Evolutionary conservation across 2,888 invertebrate species (phyloP).

Genomic region (Epistrophella euchroma): DNA sequence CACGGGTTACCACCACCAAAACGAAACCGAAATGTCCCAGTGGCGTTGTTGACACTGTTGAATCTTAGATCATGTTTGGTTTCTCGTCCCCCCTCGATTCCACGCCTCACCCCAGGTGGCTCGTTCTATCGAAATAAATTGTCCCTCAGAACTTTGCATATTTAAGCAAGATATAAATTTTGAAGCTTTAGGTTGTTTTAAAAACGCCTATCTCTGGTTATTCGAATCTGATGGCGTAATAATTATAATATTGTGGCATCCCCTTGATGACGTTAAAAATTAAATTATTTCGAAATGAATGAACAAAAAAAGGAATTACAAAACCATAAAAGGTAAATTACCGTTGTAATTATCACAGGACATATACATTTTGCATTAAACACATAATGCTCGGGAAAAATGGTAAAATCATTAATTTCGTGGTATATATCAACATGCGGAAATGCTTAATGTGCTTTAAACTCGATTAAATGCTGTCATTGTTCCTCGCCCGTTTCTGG

Average conservation of each 20-base stretch:
- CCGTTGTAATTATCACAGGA: conserved; percentile 71
- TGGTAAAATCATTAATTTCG: conserved; percentile 72
- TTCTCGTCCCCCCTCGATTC: not conserved
- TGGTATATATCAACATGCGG: conserved; percentile 55
- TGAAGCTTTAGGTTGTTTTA: conserved; percentile 7
- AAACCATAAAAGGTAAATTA: conserved; percentile 69
- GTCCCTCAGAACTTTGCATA: not conserved
- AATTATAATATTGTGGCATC: conserved; percentile 23
- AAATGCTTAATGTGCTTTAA: conserved; percentile 62
- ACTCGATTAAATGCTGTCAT: conserved; percentile 54
- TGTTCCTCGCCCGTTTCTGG: not conserved
- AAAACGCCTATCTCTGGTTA: not conserved
- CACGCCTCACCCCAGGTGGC: not conserved
- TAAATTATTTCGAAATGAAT: conserved; percentile 60
- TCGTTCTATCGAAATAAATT: conserved; percentile 40
- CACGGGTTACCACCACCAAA: conserved; percentile 10
- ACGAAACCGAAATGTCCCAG: conserved; percentile 11
- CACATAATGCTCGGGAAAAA: conserved; percentile 48
- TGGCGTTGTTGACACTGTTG: conserved; percentile 7
- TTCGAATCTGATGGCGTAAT: conserved; percentile 3
- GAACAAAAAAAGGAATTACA: conserved; percentile 28
- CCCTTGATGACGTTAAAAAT: conserved; percentile 30
- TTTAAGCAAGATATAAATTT: not conserved
- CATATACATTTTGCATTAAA: conserved; percentile 57
- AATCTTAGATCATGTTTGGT: conserved; percentile 21